Evolutionary conservation across 2,113 vertebrate genomes (phyloP), one percentile per base, ranked within the genome.

Genomic region (Eulemur rufifrons): DNA sequence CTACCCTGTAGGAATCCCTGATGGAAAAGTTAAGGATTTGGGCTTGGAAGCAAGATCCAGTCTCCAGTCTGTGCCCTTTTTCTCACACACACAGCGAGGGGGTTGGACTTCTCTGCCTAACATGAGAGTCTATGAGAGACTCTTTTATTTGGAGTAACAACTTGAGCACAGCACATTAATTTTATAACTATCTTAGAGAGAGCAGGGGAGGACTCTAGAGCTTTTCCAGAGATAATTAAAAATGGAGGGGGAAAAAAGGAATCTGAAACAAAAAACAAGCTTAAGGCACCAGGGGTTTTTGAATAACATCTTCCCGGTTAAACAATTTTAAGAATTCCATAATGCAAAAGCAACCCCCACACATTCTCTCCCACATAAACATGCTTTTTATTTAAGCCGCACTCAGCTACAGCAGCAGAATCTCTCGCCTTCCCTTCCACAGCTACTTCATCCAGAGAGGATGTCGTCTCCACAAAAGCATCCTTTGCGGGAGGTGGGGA

Each of bases 261-360:
- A 92, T 39, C 81, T 96, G 95, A 93, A 95, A 97, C 93, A 98
- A 76, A 95, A 85, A 97, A 37, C 59, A 92, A 95, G 95, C 93
- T 73, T 54, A 95, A 95, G 80, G 61, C 71, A 88, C 50, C 84
- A 93, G 95, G 68, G 96, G 89, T 88, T 96, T 97, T 92, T 95
- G 97, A 97, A 97, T 94, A 96, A 95, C 93, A 95, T 97, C 98
- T 96, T 98, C 95, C 97, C 27, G 0, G 96, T 95, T 83, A 92
- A 98, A 95, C 89, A 97, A 95, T 97, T 93, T 97, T 95, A 97
- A 97, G 94, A 98, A 97, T 98, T 77, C 94, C 96, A 88, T 95
- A 82, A 95, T 56, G 73, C n/a, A 10, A 95, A 94, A 94, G 89
- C 96, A 95, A 59, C 95, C 92, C 97, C 95, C 96, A 66, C 95